Conservation (phyloP, 1,140 invertebrate genomes). For the Calephelis virginiensis region DNA sequence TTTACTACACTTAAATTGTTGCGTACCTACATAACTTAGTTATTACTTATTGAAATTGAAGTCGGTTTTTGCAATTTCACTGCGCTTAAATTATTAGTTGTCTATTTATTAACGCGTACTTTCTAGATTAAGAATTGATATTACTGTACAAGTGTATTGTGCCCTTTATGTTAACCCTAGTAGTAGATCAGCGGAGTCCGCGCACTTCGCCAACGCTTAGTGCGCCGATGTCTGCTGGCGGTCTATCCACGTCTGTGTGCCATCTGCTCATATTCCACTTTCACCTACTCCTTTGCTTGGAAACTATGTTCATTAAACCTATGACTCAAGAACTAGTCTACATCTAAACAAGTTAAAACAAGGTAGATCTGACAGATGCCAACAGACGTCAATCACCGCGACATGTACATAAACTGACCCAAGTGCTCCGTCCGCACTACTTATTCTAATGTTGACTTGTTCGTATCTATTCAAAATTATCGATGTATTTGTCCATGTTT, state of each 20-base stretch:
- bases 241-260: not conserved
- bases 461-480: conserved; percentile 33
- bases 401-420: conserved; percentile 37
- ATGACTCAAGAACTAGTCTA: no score
- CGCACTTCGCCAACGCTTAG: not conserved
- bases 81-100: not conserved
- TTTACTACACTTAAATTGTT: no score
- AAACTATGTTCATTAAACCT: no score
- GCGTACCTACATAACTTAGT: no score
- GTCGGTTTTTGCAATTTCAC: no score
- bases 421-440: conserved; percentile 39
- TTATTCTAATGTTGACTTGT: conserved; percentile 42
- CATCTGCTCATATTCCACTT: not conserved
- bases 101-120: not conserved
- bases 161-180: conserved; percentile 4
- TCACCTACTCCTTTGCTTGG: no score
- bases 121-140: not conserved
- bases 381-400: not conserved
- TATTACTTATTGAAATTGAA: no score
- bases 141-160: conserved; percentile 3
- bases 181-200: not conserved
- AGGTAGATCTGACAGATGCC: not conserved
- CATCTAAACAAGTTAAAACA: no score
- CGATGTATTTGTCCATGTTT: conserved; percentile 33
- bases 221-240: not conserved